phyloP scores from a whole-genome alignment of 2,113 vertebrate genomes.

The Lophura nycthemera region DNA sequence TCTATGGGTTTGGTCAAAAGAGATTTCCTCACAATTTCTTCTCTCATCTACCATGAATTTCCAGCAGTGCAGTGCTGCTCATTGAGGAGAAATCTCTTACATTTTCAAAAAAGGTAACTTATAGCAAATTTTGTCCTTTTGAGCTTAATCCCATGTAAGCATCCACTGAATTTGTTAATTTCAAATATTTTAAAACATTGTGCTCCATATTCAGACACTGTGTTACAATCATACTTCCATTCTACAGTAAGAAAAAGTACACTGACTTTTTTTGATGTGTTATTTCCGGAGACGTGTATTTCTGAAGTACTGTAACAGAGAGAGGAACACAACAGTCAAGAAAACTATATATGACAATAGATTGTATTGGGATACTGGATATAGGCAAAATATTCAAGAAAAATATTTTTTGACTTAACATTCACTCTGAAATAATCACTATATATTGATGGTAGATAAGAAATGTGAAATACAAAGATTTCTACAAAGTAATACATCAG shows the following conservation, averaged over 20 bases:
- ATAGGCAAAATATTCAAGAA: not conserved
- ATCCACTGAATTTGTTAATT: not conserved
- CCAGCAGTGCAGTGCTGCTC: not conserved
- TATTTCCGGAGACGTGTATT: not conserved
- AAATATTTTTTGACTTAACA: constrained; percentile 7
- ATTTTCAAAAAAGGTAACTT: not conserved
- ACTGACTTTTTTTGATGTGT: not conserved
- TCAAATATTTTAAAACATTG: not conserved
- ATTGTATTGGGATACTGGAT: not conserved
- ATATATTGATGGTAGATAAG: constrained; percentile 15
- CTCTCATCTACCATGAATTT: not conserved
- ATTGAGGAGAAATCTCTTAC: not conserved
- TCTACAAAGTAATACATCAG: not conserved
- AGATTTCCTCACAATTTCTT: not conserved
- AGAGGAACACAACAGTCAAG: not conserved
- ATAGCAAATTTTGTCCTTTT: not conserved
- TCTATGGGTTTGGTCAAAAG: not conserved
- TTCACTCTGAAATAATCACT: constrained; percentile 32
- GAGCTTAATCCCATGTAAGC: not conserved
- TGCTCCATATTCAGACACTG: not conserved
- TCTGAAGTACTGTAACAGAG: not conserved
- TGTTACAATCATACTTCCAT: fast-evolving
- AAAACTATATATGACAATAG: not conserved
- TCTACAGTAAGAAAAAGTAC: not conserved
- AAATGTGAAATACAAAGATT: constrained; percentile 14